Evolutionary conservation across 2,797 vertebrate species (phyloP), one percentile per base, ranked within the genome.

Genomic region (Sylvia borin): DNA sequence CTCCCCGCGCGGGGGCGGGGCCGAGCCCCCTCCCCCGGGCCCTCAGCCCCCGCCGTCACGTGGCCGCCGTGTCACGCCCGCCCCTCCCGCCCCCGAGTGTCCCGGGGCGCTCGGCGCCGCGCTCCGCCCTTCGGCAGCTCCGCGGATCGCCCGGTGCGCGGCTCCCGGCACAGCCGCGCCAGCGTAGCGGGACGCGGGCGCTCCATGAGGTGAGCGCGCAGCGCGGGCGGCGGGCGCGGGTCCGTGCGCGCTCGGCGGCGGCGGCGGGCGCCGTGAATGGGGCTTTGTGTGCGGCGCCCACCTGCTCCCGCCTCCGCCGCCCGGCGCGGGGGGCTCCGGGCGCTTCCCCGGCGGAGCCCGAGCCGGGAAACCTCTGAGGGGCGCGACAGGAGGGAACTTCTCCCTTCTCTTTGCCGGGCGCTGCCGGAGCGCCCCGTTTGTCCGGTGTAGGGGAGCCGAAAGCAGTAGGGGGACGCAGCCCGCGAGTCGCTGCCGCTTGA

Each of bases 41-140:
- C 92, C 65, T 93, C 83, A 66, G 92, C 92, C 87, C 67, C 70
- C 50, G 91, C 54, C 87, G 40, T 97, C 97, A 97, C 97, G 97
- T 97, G 97, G 88, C 93, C 34, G 17, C 43, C 40, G 82, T 90
- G 96, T 94, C 66, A 75, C 62, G 15, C 80, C 73, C 65, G 36
- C 60, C 60, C 38, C 61, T 29, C 65, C 77, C 77, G 77, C 78
- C 78, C 50, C 78, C 47, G 78, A 79, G 65, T 42, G 92, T 71
- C 65, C 75, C 54, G 74, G 72, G 57, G 79, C 84, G 61, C 75
- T 67, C 57, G 88, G 75, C 79, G 90, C 53, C 81, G 81, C 40
- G 87, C 76, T 74, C 91, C 75, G 84, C 88, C 84, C 54, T 66
- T 55, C 29, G 25, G 51, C 51, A 38, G 61, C 67, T 62, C 26